A percentile compares a stretch with the other conserved stretches of the same genome.
Conservation (phyloP, 2,797 vertebrate species). For the Scolopax rusticola region DNA sequence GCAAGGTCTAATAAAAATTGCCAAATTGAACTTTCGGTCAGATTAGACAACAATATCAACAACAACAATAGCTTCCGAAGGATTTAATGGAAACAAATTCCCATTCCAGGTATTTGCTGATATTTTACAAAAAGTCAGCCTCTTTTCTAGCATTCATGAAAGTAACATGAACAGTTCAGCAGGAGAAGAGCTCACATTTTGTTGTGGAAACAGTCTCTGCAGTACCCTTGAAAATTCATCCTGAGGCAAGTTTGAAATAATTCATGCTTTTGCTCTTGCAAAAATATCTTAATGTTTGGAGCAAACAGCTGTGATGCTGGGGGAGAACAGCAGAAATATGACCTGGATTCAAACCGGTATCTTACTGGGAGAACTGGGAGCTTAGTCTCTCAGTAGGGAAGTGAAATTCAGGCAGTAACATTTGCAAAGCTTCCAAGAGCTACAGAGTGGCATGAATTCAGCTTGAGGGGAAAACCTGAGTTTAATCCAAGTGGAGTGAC, state of each 20-base stretch:
- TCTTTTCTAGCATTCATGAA: background rate
- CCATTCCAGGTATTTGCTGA: conserved; percentile 2
- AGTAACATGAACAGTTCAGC: background rate
- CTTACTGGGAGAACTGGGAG: background rate
- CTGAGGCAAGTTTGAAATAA: conserved; percentile 59
- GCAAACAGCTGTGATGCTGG: conserved; percentile 34
- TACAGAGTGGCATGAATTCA: background rate
- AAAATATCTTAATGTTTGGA: conserved; percentile 50
- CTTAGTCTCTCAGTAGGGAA: background rate
- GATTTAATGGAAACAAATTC: conserved; percentile 12
- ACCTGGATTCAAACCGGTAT: background rate
- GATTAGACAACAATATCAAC: background rate
- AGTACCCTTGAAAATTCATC: conserved; percentile 61
- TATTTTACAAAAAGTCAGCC: background rate
- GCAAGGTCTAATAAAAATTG: conserved; percentile 8
- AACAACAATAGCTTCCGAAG: conserved; percentile 7
- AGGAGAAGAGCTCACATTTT: background rate
- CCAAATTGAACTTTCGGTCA: background rate
- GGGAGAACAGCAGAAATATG: background rate
- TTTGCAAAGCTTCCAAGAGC: background rate
- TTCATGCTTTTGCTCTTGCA: conserved; percentile 50
- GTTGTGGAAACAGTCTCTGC: conserved; percentile 23
- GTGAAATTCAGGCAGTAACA: background rate
- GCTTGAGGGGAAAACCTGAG: background rate
- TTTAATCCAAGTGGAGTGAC: background rate